phyloP scores from a whole-genome alignment of 2,888 invertebrate species.

The Podotricha telesiphe region DNA sequence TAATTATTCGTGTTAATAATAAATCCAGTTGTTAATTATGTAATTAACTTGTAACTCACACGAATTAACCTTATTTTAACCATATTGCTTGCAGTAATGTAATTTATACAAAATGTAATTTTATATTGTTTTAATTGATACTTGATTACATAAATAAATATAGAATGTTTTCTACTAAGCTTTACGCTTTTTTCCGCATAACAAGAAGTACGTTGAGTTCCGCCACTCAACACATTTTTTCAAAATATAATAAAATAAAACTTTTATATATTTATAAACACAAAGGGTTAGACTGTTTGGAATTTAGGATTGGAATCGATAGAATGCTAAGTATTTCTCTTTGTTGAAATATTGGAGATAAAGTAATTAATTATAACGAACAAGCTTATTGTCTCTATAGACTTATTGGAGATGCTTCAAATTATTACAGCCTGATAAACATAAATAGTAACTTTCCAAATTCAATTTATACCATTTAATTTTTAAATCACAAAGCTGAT shows the following conservation, averaged over 20 bases:
- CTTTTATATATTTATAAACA: conserved; percentile 76
- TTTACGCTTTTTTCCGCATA: too few relatives aligned
- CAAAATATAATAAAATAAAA: conserved; percentile 64
- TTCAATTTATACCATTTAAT: neutral
- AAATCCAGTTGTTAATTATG: neutral
- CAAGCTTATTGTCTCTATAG: neutral
- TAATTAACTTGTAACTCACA: neutral
- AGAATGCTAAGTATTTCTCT: conserved; percentile 79
- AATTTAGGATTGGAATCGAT: conserved; percentile 74
- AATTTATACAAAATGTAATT: too few relatives aligned
- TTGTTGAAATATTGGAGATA: conserved; percentile 76
- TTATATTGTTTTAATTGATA: too few relatives aligned
- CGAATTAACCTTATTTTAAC: neutral
- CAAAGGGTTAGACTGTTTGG: conserved; percentile 77
- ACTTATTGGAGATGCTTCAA: conserved; percentile 12
- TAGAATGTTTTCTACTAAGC: too few relatives aligned
- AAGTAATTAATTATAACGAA: conserved; percentile 72
- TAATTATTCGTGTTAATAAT: neutral
- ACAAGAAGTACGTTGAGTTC: too few relatives aligned
- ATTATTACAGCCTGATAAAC: conserved; percentile 15
- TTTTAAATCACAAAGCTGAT: neutral
- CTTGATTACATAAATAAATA: too few relatives aligned
- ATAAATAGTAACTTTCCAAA: conserved; percentile 10
- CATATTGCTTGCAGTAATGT: too few relatives aligned
- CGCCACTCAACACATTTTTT: conserved; percentile 54